Base-by-base conservation (phyloP, 2,113 vertebrate genomes). In the Sialia sialis region DNA sequence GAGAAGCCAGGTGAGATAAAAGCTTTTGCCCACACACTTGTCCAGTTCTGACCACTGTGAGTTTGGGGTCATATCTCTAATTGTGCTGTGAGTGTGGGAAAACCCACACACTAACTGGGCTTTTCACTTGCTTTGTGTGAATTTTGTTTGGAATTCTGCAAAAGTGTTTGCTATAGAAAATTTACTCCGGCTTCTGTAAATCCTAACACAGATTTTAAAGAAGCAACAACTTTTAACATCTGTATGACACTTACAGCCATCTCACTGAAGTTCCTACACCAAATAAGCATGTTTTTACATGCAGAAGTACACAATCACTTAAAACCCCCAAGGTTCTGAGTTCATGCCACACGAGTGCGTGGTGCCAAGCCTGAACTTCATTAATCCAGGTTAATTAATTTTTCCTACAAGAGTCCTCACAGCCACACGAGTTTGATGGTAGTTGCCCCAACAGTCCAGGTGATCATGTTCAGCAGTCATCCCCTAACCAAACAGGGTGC, bases 51-150 rank as follows among this genome's bases (percentile, higher is more conserved):
- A 68, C 67, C 63, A 74, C 32, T 68, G 59, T 44, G 83, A 4
- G 0, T 26, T 82, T 95, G 79, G 94, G 79, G 90, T 95, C 55
- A 8, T 6, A 73, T 56, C 49, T 89, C 39, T 74, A 63, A 51
- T 79, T 18, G 44, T 41, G 52, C 49, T 25, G 39, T 7, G 0
- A 90, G 41, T 13, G 38, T 29, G 16, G 49, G 86, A 79, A 84
- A 87, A 32, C 3, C 23, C 39, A 34, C 46, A 29, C 7, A 8
- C 38, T 91, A 84, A 80, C 39, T 43, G 60, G 29, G 23, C 14
- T 94, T 97, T 93, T 95, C 27, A 69, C 63, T 84, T 63, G 16
- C 36, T 96, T 82, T 25, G 13, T 38, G 26, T 10, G 32, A 84
- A 36, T 55, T 74, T 75, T 84, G 27, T 54, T 60, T 67, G 34